These are phyloP conservation scores for Urosaurus nigricauda DNA, from an alignment of 2,797 vertebrate genomes.

Conservation along the genomic window DNA sequence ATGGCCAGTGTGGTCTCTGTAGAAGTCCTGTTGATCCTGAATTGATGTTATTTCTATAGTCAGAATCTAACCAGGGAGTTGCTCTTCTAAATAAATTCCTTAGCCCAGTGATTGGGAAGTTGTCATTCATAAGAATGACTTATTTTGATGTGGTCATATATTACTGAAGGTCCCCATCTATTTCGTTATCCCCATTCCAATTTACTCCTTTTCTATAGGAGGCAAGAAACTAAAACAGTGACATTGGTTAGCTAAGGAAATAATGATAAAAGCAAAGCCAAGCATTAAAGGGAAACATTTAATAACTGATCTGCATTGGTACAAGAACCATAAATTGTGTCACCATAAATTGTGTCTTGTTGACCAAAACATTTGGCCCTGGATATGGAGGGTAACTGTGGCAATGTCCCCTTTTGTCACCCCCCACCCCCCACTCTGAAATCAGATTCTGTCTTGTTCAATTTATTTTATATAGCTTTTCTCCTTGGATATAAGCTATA, in stretches of 20 bases:
- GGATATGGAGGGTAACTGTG: neutral
- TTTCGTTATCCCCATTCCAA: neutral
- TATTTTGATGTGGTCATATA: conserved; percentile 47
- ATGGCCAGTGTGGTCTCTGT: conserved; percentile 41
- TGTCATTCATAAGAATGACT: conserved; percentile 21
- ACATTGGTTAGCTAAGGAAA: conserved; percentile 28
- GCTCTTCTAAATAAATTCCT: conserved; percentile 47
- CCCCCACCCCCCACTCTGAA: conserved; percentile 4
- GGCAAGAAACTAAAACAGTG: conserved; percentile 7
- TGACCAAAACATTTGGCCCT: neutral
- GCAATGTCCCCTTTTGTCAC: neutral
- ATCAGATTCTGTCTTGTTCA: conserved; percentile 43
- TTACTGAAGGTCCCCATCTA: neutral
- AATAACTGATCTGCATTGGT: conserved; percentile 32
- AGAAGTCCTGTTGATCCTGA: conserved; percentile 44
- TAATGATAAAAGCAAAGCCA: conserved; percentile 48
- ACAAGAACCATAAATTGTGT: conserved; percentile 42
- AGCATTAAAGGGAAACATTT: conserved; percentile 53
- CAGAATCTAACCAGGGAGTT: conserved; percentile 35
- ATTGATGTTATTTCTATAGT: conserved; percentile 45
- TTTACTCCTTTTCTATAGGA: conserved; percentile 43
- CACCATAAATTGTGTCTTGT: conserved; percentile 38
- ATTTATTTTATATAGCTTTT: conserved; percentile 42
- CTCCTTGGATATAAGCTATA: conserved; percentile 12
- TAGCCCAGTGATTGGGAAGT: conserved; percentile 38